Evolutionary conservation across 2,888 invertebrate species (phyloP).

Genomic region (Hirtodrosophila confusa): DNA sequence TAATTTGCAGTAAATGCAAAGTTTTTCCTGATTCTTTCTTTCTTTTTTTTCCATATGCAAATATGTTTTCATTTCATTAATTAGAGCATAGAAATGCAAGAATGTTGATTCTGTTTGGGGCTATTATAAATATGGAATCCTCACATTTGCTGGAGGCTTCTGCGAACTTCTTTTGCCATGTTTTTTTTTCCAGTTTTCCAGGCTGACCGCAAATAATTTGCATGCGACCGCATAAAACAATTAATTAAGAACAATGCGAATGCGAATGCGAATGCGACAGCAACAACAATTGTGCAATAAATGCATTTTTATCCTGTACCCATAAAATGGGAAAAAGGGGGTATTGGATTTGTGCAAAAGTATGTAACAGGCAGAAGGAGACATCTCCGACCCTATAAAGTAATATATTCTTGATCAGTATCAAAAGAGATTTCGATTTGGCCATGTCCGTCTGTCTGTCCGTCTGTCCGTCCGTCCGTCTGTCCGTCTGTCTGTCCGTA

Average conservation of each 20-base stretch:
- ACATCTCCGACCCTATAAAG: too few species aligned
- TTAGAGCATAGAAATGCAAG: constrained; percentile 32
- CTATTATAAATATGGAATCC: neutral
- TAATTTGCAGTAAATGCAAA: constrained; percentile 57
- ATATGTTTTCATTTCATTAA: constrained; percentile 67
- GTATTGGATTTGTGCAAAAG: too few species aligned
- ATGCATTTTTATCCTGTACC: constrained; percentile 76
- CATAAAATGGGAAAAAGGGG: too few species aligned
- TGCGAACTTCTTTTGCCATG: neutral
- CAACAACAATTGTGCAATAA: constrained; percentile 38
- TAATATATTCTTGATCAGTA: too few species aligned
- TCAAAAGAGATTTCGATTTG: too few species aligned
- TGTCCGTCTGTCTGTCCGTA: too few species aligned
- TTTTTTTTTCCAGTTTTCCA: constrained; percentile 1
- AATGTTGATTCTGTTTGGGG: neutral
- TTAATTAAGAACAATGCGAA: constrained; percentile 43
- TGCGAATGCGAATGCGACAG: constrained; percentile 12
- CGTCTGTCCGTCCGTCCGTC: too few species aligned
- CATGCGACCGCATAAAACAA: constrained; percentile 31
- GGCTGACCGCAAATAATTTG: constrained; percentile 34
- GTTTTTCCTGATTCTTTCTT: constrained; percentile 20
- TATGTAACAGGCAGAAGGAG: too few species aligned
- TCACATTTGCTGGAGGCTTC: neutral
- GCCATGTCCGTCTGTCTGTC: too few species aligned
- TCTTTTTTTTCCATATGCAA: constrained; percentile 45